Conservation (phyloP, 2,797 vertebrate genomes). For the Champsocephalus esox region DNA sequence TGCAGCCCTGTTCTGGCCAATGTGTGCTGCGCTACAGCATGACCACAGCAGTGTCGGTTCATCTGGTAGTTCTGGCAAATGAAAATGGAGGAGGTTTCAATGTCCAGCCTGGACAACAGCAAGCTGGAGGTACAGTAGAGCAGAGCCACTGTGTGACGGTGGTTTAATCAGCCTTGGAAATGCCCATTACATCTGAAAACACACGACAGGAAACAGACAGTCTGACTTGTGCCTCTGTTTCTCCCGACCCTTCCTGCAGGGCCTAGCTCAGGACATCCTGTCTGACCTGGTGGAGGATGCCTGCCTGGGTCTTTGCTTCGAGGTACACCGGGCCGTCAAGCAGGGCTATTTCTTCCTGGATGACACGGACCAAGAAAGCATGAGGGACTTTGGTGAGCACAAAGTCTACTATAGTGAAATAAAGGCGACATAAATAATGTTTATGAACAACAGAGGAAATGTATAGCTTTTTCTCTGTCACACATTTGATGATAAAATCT, state of each 20-base stretch:
- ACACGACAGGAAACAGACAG: slow-evolving; percentile 2
- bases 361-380: slow-evolving; percentile 97
- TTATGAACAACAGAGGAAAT: too few relatives aligned
- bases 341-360: slow-evolving; percentile 98
- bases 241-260: slow-evolving; percentile 75
- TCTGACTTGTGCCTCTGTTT: slow-evolving; percentile 19
- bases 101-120: slow-evolving; percentile 98
- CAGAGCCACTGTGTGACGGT: neutral
- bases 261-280: slow-evolving; percentile 97
- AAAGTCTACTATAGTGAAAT: neutral
- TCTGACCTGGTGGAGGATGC: slow-evolving; percentile 97
- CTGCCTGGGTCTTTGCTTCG: slow-evolving; percentile 98
- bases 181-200: slow-evolving; percentile 9
- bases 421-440: too few relatives aligned
- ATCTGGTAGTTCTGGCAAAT: slow-evolving; percentile 93
- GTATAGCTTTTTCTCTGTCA: too few relatives aligned
- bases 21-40: slow-evolving; percentile 85
- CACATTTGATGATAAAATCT: too few relatives aligned
- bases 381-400: slow-evolving; percentile 96
- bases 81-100: slow-evolving; percentile 99
- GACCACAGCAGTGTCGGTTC: slow-evolving; percentile 84
- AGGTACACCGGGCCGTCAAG: slow-evolving; percentile 97
- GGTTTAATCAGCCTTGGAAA: neutral
- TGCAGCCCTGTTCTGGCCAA: slow-evolving; percentile 70
- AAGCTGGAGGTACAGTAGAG: slow-evolving; percentile 91